A percentile compares a stretch with the other conserved stretches of the same genome.
phyloP scores from a whole-genome alignment of 2,113 vertebrate species.

The Pangasianodon gigas region DNA sequence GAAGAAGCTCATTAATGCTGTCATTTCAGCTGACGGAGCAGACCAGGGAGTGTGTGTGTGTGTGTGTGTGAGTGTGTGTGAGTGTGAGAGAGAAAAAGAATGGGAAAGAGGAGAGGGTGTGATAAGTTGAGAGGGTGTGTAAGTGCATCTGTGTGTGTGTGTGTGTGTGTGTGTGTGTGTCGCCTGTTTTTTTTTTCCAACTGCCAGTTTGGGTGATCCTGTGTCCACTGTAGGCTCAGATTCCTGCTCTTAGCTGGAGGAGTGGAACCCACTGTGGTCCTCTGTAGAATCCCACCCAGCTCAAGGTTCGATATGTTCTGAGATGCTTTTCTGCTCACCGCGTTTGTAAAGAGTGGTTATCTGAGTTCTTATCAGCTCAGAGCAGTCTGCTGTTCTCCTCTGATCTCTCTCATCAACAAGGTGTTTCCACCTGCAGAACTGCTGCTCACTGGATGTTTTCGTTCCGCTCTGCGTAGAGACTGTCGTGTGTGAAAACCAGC shows the following conservation, averaged over 20 bases:
- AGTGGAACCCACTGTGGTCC: not conserved
- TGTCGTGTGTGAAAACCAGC: not conserved
- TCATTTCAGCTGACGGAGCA: slow-evolving; percentile 75
- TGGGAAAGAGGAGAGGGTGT: not conserved
- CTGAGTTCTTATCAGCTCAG: not conserved
- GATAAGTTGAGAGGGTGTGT: not conserved
- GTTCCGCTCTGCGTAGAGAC: not conserved
- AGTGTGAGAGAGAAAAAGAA: not conserved
- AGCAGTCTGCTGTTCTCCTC: not conserved
- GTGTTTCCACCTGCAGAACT: not conserved
- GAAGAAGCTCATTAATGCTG: slow-evolving; percentile 81
- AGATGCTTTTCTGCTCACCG: not conserved
- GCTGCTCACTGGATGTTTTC: not conserved
- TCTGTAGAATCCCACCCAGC: not conserved
- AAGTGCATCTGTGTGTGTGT: slow-evolving; percentile 44
- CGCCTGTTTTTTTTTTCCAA: too few species aligned
- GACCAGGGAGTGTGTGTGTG: slow-evolving; percentile 53
- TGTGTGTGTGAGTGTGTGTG: not conserved
- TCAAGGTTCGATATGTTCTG: not conserved
- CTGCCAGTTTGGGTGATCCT: not conserved
- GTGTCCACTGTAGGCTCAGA: not conserved
- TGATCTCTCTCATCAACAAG: not conserved
- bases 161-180: slow-evolving; percentile 52
- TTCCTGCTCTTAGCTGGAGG: not conserved
- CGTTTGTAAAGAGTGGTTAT: not conserved